Evolutionary conservation across 1,140 invertebrate species (phyloP), one percentile per base, ranked within the genome.

Genomic region (Holcopasites calliopsidis): DNA sequence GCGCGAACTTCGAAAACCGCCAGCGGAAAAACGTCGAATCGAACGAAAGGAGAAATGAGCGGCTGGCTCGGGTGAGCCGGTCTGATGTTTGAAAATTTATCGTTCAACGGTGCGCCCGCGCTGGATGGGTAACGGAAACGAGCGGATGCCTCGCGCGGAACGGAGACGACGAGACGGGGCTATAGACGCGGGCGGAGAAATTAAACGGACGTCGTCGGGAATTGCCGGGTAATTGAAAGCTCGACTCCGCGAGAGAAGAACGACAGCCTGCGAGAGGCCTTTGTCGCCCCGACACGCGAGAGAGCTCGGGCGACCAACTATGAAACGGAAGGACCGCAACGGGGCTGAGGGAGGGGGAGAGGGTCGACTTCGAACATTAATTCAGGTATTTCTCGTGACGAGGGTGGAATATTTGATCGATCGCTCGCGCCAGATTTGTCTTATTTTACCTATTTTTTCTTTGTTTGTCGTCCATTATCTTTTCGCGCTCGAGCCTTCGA

Each of bases 151-250:
- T 8, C 28, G 42, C 26, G 28, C 13, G 42, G 35, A 21, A 49
- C 33, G n/a, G 47, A 13, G 35, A 35, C n/a, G 44, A 13, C 28
- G 42, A n/a, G 23, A 33, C n/a, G n/a, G n/a, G n/a, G 50, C 40
- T 13, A 26, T 8, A n/a, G 79, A 64, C n/a, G n/a, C n/a, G n/a
- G n/a, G 74, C 69, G 55, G 75, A 78, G 81, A 75, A 83, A 83
- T 83, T 83, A 82, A 83, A 83, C 79, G 79, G 76, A 82, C 81
- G 79, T 82, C 79, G 75, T 78, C 79, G 81, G 58, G 81, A 83
- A 83, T 83, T 82, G 81, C 81, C 66, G 52, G 81, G 79, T 83
- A 83, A 83, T 83, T 83, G 81, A 83, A 83, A 83, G 71, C 81
- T 69, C 70, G 76, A 61, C 79, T 78, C n/a, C n/a, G 79, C 70